Base-by-base conservation (phyloP, 2,888 invertebrate genomes). In the Acrobasis suavella region DNA sequence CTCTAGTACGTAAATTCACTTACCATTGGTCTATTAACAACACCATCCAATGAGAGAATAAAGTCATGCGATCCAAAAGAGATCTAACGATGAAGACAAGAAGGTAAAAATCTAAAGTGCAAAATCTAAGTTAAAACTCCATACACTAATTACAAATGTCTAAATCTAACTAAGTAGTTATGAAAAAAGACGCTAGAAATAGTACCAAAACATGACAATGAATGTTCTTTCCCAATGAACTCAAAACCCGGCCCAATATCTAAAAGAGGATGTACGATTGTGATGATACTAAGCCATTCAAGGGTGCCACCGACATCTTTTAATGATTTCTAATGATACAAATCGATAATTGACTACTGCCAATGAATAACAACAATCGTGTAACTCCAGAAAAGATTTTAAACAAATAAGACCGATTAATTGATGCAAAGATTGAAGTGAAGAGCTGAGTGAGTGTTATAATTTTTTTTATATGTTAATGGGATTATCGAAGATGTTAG, bases 221-320 rank as follows among this genome's bases (percentile, higher is more conserved):
- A 85, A 74, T 80, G 78, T 77, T 75, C 77, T 75, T 77, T 81
- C 80, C 83, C 80, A 51, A 60, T 62, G 78, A 81, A 77, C 82
- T 85, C 85, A 86, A 80, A 82, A 78, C 81, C 80, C 80, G 81
- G 82, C 81, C 81, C 80, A 72, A 81, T 77, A 65, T 76, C 79
- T 82, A 82, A 80, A 78, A 85, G 77, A 80, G 72, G 78, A 83
- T 82, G 83, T 84, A 86, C 86, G 82, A 87, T 81, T 81, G 82
- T 88, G 83, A 85, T 90, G 83, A 86, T 87, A 89, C 86, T 83
- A 91, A 91, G 91, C 91, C 92, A 92, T 92, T 87, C 91, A 89
- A 74, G 88, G 89, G 92, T 91, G 92, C 91, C 90, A 87, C 80
- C 83, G 86, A 84, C 82, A 80, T 83, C 81, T 82, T 85, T 81